These are phyloP conservation scores for Opisthograptis luteolata DNA, from an alignment of 2,888 invertebrate species.

Conservation along the genomic window DNA sequence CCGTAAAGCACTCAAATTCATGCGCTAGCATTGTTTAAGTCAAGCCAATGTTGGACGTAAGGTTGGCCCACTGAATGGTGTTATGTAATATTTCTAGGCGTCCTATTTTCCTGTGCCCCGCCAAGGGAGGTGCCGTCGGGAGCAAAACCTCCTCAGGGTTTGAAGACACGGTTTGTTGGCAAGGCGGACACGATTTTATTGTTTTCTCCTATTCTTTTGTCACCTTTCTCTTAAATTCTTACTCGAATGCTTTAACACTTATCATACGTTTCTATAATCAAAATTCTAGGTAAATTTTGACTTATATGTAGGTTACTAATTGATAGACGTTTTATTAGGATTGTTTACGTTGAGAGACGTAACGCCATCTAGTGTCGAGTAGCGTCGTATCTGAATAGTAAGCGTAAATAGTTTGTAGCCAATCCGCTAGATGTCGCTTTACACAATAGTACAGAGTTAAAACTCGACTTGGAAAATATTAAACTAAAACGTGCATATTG, in stretches of 20 bases:
- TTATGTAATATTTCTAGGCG: slow-evolving; percentile 53
- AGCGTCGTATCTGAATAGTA: slow-evolving; percentile 41
- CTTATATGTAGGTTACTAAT: neutral
- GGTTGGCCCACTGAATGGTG: slow-evolving; percentile 49
- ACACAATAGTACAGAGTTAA: neutral
- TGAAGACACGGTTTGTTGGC: slow-evolving; percentile 74
- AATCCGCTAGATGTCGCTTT: slow-evolving; percentile 28
- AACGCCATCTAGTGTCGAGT: slow-evolving; percentile 70
- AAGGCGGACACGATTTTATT: slow-evolving; percentile 60
- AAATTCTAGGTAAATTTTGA: slow-evolving; percentile 2
- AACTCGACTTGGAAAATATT: too few relatives aligned
- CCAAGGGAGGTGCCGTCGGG: slow-evolving; percentile 58
- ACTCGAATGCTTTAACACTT: slow-evolving; percentile 22
- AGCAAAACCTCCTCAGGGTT: slow-evolving; percentile 74
- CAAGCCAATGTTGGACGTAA: slow-evolving; percentile 14
- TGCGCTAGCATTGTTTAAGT: too few relatives aligned
- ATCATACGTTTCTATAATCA: slow-evolving; percentile 8
- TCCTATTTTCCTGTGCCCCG: slow-evolving; percentile 58
- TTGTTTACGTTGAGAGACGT: slow-evolving; percentile 4
- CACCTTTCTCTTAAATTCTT: slow-evolving; percentile 30
- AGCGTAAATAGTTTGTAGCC: slow-evolving; percentile 3
- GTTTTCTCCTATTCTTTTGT: slow-evolving; percentile 37
- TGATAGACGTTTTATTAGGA: neutral
- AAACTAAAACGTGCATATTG: too few relatives aligned
- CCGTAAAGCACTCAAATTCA: too few relatives aligned